Base-by-base conservation (phyloP, 2,888 invertebrate species). In the Abrostola triplasia region DNA sequence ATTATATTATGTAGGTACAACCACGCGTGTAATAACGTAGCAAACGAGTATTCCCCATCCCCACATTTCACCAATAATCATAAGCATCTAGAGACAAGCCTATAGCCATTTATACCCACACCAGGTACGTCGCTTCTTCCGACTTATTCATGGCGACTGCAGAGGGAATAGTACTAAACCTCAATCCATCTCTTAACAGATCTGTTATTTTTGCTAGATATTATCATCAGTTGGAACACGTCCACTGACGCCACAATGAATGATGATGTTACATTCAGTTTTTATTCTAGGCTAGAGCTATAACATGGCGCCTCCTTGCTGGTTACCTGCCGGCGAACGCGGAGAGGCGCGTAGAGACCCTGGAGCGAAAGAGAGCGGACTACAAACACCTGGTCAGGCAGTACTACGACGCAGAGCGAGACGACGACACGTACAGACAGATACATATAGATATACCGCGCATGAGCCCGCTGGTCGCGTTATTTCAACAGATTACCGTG, bases 381-480 rank as follows among this genome's bases (percentile, higher is more conserved):
- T 99, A 99, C 94, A 98, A 98, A 95, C 98, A 98, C 88, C 96
- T 99, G 80, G 98, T 99, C 24, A 96, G 97, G 74, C 99, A 99
- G 91, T 99, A 99, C 95, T 99, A 99, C 90, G 98, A 98, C 84
- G 97, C 98, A 0, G 97, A 97, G 82, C 84, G 95, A 55, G 96
- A 97, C 82, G 98, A 98, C 85, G 99, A 99, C 86, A 99, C 99
- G 35, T 99, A 99, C 95, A 73, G 93, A 48, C 93, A 95, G 96
- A 99, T 99, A 91, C 99, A 99, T 92, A 99, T 99, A 84, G 99
- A 99, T 92, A 99, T 99, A 91, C 99, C 99, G 60, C 95, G 99
- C 85, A 99, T 99, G 99, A 99, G 99, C 88, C 99, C 99, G 6
- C 96, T 99, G 66, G 98, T 99, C 72, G 97, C 98, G 40, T 95